A percentile compares a stretch with the other conserved stretches of the same genome.
phyloP scores from a whole-genome alignment of 2,113 vertebrate genomes.

The Trichechus manatus region DNA sequence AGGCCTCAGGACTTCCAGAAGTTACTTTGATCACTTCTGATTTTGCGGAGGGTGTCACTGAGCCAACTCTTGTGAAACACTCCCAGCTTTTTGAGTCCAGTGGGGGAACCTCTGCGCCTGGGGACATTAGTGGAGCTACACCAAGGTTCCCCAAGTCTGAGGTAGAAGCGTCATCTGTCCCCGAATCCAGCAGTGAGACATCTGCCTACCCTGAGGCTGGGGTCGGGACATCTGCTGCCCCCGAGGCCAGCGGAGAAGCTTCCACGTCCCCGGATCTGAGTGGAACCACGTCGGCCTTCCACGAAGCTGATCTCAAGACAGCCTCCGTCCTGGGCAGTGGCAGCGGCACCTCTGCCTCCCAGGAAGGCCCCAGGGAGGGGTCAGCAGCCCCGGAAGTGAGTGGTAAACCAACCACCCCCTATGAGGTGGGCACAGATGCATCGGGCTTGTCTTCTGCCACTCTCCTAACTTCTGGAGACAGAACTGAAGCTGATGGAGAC shows the following conservation, averaged over 20 bases:
- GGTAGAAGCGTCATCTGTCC: slow-evolving; percentile 81
- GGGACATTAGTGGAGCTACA: slow-evolving; percentile 82
- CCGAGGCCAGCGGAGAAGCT: slow-evolving; percentile 81
- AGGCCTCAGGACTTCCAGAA: slow-evolving; percentile 87
- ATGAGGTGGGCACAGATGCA: slow-evolving; percentile 66
- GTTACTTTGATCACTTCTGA: slow-evolving; percentile 88
- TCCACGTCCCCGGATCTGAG: slow-evolving; percentile 81
- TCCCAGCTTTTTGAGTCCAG: slow-evolving; percentile 83
- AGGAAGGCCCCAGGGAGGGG: slow-evolving; percentile 68
- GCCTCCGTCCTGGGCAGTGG: slow-evolving; percentile 71
- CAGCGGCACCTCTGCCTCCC: slow-evolving; percentile 79
- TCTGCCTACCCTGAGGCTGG: slow-evolving; percentile 84
- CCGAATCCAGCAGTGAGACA: slow-evolving; percentile 83
- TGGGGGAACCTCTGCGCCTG: slow-evolving; percentile 83
- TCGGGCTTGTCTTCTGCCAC: slow-evolving; percentile 62
- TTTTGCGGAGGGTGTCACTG: slow-evolving; percentile 87
- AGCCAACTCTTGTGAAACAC: slow-evolving; percentile 80
- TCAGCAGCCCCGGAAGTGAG: slow-evolving; percentile 70
- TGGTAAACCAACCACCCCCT: slow-evolving; percentile 63
- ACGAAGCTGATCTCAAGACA: slow-evolving; percentile 83
- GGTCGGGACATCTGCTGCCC: slow-evolving; percentile 73
- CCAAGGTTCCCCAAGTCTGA: slow-evolving; percentile 83
- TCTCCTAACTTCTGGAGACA: slow-evolving; percentile 78
- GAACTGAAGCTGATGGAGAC: slow-evolving; percentile 77
- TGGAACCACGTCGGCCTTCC: slow-evolving; percentile 80